phyloP scores from a whole-genome alignment of 2,113 vertebrate species.

The Erythrocebus patas region DNA sequence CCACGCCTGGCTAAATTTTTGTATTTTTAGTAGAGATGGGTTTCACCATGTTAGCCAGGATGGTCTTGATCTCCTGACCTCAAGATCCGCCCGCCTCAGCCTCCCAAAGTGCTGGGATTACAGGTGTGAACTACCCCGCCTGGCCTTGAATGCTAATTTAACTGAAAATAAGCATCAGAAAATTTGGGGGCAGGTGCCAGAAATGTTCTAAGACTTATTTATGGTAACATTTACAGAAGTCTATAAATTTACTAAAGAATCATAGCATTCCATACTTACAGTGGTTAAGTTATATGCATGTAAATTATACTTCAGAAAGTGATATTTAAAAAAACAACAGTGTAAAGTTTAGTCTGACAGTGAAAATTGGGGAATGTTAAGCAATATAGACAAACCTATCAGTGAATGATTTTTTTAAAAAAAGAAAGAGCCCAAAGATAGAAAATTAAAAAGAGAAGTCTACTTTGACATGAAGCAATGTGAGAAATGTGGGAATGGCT shows the following conservation, averaged over 20 bases:
- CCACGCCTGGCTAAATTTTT: too few relatives aligned
- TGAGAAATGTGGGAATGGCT: not conserved
- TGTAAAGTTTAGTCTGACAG: not conserved
- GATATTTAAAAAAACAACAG: not conserved
- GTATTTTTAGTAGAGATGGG: too few relatives aligned
- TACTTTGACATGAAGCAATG: not conserved
- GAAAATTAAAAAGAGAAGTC: not conserved
- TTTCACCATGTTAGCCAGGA: too few relatives aligned
- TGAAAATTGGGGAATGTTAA: not conserved
- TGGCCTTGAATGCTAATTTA: too few relatives aligned
- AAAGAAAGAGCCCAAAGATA: not conserved
- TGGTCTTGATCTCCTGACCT: too few relatives aligned
- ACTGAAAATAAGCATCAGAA: not conserved
- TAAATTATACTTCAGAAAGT: not conserved
- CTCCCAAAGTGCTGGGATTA: too few relatives aligned
- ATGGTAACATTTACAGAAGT: not conserved
- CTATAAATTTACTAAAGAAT: not conserved
- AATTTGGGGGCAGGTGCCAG: not conserved
- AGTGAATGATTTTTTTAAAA: not conserved
- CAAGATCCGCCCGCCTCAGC: fast-evolving
- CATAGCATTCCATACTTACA: not conserved
- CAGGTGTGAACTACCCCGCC: too few relatives aligned
- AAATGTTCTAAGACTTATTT: not conserved
- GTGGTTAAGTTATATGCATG: not conserved
- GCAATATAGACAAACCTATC: not conserved